These are phyloP conservation scores for Imbricaverruca yamaguchii DNA, from an alignment of 2,888 invertebrate species.

Conservation along the genomic window DNA sequence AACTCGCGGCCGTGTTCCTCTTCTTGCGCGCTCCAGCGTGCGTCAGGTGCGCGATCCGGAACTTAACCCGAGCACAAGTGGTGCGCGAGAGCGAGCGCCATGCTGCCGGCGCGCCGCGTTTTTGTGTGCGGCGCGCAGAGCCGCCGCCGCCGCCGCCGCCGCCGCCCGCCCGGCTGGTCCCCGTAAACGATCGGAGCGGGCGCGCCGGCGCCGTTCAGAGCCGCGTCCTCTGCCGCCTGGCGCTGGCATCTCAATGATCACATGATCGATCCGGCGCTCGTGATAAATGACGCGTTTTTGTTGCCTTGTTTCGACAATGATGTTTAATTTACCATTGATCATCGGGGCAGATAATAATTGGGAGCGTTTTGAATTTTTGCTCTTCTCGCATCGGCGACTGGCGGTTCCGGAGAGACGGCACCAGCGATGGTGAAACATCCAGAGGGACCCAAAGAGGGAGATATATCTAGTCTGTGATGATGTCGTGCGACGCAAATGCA, in stretches of 20 bases:
- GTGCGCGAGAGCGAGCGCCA: no score
- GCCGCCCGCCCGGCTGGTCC: not conserved
- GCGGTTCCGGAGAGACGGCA: not conserved
- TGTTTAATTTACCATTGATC: slow-evolving; percentile 21
- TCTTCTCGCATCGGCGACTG: not conserved
- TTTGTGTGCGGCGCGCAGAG: no score
- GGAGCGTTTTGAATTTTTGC: slow-evolving; percentile 13
- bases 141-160: not conserved
- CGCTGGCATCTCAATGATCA: slow-evolving; percentile 15
- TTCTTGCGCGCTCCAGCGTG: no score
- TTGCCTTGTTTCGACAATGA: slow-evolving; percentile 21
- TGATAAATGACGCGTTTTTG: slow-evolving; percentile 20
- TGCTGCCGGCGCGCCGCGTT: no score
- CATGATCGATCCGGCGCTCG: slow-evolving; percentile 3
- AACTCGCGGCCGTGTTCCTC: no score
- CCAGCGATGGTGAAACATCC: no score
- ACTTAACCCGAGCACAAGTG: no score
- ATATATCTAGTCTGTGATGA: no score
- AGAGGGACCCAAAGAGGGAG: no score
- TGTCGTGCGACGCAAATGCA: no score
- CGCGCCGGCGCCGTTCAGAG: not conserved
- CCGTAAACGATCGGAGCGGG: not conserved
- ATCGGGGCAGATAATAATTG: not conserved
- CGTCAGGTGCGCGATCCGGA: no score
- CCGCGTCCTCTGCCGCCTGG: not conserved